Percentiles rank a stretch among this genome's conserved stretches.
Evolutionary conservation across 2,888 invertebrate genomes (phyloP).

Genomic region (Apodemia zela): DNA sequence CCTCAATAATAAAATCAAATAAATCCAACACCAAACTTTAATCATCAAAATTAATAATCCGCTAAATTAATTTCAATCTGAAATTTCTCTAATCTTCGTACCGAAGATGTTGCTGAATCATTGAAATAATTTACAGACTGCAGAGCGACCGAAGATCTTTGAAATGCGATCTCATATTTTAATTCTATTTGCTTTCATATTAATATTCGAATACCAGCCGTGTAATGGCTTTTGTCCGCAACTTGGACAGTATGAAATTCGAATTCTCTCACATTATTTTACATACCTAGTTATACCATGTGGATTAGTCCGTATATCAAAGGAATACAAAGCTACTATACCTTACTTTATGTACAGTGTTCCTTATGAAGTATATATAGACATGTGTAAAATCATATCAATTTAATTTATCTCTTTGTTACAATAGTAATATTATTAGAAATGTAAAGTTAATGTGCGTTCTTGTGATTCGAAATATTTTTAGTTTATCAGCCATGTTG

Average conservation of each 20-base stretch:
- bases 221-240: slow-evolving; percentile 4
- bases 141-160: slow-evolving; percentile 40
- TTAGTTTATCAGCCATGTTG: too few species aligned
- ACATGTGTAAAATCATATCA: too few species aligned
- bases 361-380: too few species aligned
- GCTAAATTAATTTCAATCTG: slow-evolving; percentile 70
- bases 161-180: slow-evolving; percentile 28
- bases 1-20: slow-evolving; percentile 28
- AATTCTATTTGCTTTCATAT: slow-evolving; percentile 23
- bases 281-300: too few species aligned
- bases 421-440: too few species aligned
- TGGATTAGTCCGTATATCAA: too few species aligned
- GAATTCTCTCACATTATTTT: neutral
- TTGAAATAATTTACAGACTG: slow-evolving; percentile 48
- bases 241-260: neutral
- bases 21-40: slow-evolving; percentile 53
- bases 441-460: too few species aligned
- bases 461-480: too few species aligned
- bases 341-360: too few species aligned
- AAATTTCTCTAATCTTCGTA: slow-evolving; percentile 62
- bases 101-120: slow-evolving; percentile 44
- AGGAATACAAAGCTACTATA: too few species aligned
- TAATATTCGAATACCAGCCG: neutral
- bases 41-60: slow-evolving; percentile 76
- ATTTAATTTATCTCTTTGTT: too few species aligned